Evolutionary conservation across 2,888 invertebrate species (phyloP), one percentile per base, ranked within the genome.

Genomic region (Camponotus fellah): DNA sequence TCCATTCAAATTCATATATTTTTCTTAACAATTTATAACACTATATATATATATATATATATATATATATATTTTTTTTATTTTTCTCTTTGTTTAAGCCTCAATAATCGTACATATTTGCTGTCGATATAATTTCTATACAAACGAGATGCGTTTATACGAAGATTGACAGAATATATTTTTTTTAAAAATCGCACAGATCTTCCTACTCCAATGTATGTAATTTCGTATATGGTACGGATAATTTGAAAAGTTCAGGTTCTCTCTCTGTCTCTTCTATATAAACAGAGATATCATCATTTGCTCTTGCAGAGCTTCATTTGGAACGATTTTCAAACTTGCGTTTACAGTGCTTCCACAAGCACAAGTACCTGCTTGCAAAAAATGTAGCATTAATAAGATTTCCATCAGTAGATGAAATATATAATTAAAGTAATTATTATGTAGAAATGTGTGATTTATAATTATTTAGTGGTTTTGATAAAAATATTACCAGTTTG

Each of bases 211-310:
- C 46, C 32, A 21, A 34, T 21, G 49, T 58, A 46, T 53, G 60
- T 21, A 80, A 80, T 81, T 66, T 81, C 14, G 72, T 26, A 17
- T 40, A 17, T 40, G 53, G 64, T 17, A 56, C 60, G 68, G 68
- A 34, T 74, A 84, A 84, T 84, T 84, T 80, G 80, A 84, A 84
- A 84, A 84, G 80, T 84, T 74, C 5, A 21, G 5, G 66, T 49
- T 46, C 64, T 26, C 26, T 26, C 26, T 26, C 26, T 26, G 26
- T 26, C 26, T 26, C 26, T 26, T 26, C 40, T 37, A 14, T 21
- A 49, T 10, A 64, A 53, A 75, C 56, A 40, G 3, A 53, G 64
- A 75, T 62, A 62, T 75, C 53, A 60, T 75, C 74, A 40, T 75
- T 81, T 53, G 43, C 26, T 32, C 43, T 56, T 46, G 81, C 17